Evolutionary conservation across 2,113 vertebrate genomes (phyloP).

Genomic region (Lophura nycthemera): DNA sequence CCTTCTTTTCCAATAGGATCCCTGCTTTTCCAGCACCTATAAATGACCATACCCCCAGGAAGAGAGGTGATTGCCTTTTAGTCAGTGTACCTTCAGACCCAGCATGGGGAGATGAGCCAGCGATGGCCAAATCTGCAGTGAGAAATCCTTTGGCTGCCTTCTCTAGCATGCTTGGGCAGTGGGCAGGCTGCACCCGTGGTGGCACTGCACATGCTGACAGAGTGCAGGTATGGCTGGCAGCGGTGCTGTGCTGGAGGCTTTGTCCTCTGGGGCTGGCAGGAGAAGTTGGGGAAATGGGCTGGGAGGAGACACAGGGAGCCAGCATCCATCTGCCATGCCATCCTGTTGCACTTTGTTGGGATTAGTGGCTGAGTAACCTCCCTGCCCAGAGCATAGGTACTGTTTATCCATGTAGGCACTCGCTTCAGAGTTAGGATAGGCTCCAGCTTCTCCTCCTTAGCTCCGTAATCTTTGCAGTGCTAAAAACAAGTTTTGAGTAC

Average conservation of each 20-base stretch:
- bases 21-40: neutral
- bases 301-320: neutral
- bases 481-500: constrained; percentile 3
- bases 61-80: neutral
- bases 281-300: neutral
- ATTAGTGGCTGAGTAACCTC: neutral
- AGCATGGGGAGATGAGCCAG: neutral
- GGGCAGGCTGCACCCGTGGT: rapidly evolving
- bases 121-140: neutral
- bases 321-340: neutral
- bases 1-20: neutral
- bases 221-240: neutral
- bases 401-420: neutral
- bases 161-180: neutral
- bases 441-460: neutral
- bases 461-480: neutral
- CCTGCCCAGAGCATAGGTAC: neutral
- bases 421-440: neutral
- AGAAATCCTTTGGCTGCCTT: neutral
- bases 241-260: neutral
- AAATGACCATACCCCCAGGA: neutral
- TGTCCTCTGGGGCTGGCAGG: neutral
- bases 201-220: neutral
- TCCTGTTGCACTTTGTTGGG: neutral
- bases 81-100: neutral